Conservation (phyloP, 2,888 invertebrate genomes). For the Patella ulyssiponensis region DNA sequence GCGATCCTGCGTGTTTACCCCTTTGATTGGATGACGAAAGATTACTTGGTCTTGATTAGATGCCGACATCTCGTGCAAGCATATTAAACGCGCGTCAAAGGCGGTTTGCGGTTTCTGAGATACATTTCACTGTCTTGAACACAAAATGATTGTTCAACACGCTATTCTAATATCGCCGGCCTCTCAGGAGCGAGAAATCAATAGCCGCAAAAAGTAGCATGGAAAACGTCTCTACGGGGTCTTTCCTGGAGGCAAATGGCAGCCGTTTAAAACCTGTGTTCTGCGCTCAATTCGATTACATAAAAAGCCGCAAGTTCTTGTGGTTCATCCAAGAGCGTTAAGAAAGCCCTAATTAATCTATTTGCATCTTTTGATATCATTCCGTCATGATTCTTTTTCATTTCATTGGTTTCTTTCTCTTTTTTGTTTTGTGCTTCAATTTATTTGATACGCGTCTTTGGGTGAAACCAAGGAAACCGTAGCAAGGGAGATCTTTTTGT, state of each 20-base stretch:
- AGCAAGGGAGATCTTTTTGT: neutral
- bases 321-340: conserved; percentile 18
- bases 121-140: conserved; percentile 10
- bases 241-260: neutral
- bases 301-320: conserved; percentile 20
- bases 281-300: conserved; percentile 1
- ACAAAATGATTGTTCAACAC: conserved; percentile 4
- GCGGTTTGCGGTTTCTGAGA: conserved; percentile 29
- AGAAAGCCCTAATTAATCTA: conserved; percentile 25
- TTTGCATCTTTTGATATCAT: conserved; percentile 26
- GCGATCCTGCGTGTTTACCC: conserved; percentile 16
- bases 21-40: conserved; percentile 28
- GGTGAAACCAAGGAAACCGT: conserved; percentile 6
- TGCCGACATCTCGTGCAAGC: conserved; percentile 23
- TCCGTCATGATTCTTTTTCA: conserved; percentile 13
- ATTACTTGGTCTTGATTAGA: conserved; percentile 26
- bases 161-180: conserved; percentile 5
- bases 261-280: conserved; percentile 14
- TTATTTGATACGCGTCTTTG: neutral
- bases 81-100: conserved; percentile 29
- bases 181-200: conserved; percentile 11
- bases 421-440: conserved; percentile 4
- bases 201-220: conserved; percentile 20
- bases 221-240: conserved; percentile 3
- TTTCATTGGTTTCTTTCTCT: neutral